phyloP scores from a whole-genome alignment of 2,888 invertebrate species.

The Nephrotoma guestfalica region DNA sequence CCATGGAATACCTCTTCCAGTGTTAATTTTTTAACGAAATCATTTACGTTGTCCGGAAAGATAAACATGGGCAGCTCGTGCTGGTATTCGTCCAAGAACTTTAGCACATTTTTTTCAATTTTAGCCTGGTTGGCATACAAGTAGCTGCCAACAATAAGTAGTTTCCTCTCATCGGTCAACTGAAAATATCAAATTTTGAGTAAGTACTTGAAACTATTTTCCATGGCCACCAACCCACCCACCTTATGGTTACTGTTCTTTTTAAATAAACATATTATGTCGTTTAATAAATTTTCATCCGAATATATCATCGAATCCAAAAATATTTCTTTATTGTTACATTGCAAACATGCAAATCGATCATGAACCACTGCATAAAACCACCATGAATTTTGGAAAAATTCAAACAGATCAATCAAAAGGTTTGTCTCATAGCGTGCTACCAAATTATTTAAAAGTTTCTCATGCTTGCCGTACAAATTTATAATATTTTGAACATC shows the following conservation, averaged over 20 bases:
- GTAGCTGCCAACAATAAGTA: not conserved
- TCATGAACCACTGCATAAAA: constrained; percentile 47
- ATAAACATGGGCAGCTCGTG: not conserved
- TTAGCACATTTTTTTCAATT: not conserved
- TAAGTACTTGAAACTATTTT: not conserved
- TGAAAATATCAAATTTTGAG: not conserved
- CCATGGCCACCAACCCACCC: no score
- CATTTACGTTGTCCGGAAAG: not conserved
- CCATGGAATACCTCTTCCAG: not conserved
- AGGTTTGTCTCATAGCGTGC: constrained; percentile 42
- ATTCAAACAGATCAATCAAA: constrained; percentile 50
- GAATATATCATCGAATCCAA: not conserved
- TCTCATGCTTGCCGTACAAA: constrained; percentile 60
- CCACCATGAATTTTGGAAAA: constrained; percentile 58
- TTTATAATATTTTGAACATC: constrained; percentile 34
- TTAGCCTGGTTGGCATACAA: not conserved
- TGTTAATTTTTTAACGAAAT: not conserved
- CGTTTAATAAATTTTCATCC: not conserved
- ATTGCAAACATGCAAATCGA: constrained; percentile 31
- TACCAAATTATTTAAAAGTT: constrained; percentile 49
- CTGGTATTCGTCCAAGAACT: not conserved
- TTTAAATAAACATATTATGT: not conserved
- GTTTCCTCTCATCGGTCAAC: not conserved
- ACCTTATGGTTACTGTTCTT: not conserved
- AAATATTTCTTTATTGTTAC: not conserved